phyloP scores from a whole-genome alignment of 2,113 vertebrate species.

The Seriola rivoliana region DNA sequence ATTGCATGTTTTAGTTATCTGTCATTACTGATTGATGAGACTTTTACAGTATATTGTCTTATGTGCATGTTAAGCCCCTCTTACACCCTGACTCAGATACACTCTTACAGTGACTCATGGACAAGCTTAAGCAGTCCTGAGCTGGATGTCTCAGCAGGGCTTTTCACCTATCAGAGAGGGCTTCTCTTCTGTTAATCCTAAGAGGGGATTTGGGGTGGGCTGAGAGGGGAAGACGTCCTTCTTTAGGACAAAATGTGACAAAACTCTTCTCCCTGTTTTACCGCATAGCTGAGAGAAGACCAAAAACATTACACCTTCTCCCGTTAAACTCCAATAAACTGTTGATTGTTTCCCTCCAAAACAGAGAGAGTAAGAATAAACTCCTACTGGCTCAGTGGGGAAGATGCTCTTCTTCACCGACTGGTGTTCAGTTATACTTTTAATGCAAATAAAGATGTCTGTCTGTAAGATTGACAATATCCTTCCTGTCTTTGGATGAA shows the following conservation, averaged over 20 bases:
- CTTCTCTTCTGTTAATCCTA: slow-evolving; percentile 39
- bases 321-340: not conserved
- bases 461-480: not conserved
- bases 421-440: slow-evolving; percentile 25
- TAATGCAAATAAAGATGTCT: not conserved
- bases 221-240: slow-evolving; percentile 12
- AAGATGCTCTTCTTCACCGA: slow-evolving; percentile 21
- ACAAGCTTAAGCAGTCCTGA: slow-evolving; percentile 52
- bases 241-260: slow-evolving; percentile 29
- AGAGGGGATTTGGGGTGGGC: slow-evolving; percentile 37
- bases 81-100: slow-evolving; percentile 12
- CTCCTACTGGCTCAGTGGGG: slow-evolving; percentile 19
- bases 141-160: slow-evolving; percentile 49
- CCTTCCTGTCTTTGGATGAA: not conserved
- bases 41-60: slow-evolving; percentile 44
- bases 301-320: not conserved
- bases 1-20: not conserved
- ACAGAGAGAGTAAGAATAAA: slow-evolving; percentile 25
- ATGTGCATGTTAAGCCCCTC: slow-evolving; percentile 30
- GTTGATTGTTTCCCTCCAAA: slow-evolving; percentile 20
- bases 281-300: slow-evolving; percentile 18
- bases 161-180: slow-evolving; percentile 44
- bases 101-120: slow-evolving; percentile 7
- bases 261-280: slow-evolving; percentile 1
- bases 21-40: slow-evolving; percentile 41